phyloP scores from a whole-genome alignment of 2,113 vertebrate species.

The Platysteira castanea region DNA sequence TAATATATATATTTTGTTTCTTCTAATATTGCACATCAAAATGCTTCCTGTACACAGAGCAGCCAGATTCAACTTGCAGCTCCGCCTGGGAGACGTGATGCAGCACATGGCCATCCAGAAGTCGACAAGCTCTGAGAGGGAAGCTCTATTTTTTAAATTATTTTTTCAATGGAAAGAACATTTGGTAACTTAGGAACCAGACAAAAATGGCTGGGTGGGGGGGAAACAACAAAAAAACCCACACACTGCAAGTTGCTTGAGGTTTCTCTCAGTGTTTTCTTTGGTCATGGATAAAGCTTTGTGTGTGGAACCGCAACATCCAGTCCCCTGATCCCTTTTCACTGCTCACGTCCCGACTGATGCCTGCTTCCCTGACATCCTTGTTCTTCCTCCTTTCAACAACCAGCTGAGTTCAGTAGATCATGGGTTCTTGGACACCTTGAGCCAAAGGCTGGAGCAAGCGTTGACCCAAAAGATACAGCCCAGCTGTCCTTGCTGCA shows the following conservation, averaged over 20 bases:
- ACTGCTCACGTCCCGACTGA: not conserved
- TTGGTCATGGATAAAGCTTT: constrained; percentile 61
- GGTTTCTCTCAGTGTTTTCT: constrained; percentile 49
- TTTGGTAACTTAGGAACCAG: constrained; percentile 47
- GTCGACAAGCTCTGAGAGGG: constrained; percentile 22
- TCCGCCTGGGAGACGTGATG: constrained; percentile 55
- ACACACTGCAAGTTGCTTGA: not conserved
- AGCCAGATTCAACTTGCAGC: constrained; percentile 45
- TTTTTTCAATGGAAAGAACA: constrained; percentile 14
- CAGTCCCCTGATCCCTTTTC: constrained; percentile 7
- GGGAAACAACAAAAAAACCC: not conserved
- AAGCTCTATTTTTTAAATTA: not conserved
- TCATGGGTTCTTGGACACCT: not conserved
- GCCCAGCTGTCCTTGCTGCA: constrained; percentile 25
- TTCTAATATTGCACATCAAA: constrained; percentile 92
- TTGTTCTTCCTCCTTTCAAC: not conserved
- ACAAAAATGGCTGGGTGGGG: not conserved
- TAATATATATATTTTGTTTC: constrained; percentile 79
- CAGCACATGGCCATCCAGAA: constrained; percentile 37
- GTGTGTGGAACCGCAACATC: not conserved
- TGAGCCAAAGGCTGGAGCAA: constrained; percentile 19
- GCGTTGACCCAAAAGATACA: not conserved
- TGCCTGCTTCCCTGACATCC: not conserved
- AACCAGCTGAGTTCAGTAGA: constrained; percentile 11
- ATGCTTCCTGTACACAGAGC: constrained; percentile 79